Conservation (phyloP, 2,888 invertebrate genomes). For the Zhuqinia jingwanae region DNA sequence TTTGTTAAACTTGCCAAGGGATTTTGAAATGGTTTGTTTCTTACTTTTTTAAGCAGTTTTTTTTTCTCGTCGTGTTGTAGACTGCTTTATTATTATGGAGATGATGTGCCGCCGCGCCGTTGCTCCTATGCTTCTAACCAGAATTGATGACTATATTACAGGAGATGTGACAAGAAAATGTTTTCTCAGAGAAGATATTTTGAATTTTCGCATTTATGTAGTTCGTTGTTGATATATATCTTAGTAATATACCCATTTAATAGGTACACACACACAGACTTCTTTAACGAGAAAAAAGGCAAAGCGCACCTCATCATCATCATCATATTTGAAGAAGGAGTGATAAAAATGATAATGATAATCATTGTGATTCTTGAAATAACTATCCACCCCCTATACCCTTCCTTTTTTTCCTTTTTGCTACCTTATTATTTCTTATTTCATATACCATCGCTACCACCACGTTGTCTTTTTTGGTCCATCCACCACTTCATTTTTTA, state of each 20-base stretch:
- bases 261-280: background rate
- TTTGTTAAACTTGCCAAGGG: conserved; percentile 5
- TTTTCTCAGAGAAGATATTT: background rate
- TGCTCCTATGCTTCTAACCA: background rate
- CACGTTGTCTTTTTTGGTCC: background rate
- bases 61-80: conserved; percentile 14
- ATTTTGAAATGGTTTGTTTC: background rate
- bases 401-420: conserved; percentile 21
- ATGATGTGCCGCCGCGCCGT: conserved; percentile 47
- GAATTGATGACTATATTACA: conserved; percentile 70
- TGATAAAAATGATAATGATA: conserved; percentile 10
- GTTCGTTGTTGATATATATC: too few relatives aligned
- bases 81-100: conserved; percentile 41
- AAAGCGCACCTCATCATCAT: conserved; percentile 31
- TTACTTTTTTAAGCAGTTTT: background rate
- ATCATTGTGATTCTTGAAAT: conserved; percentile 27
- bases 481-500: background rate
- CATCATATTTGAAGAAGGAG: too few relatives aligned
- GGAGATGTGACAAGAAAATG: conserved; percentile 62
- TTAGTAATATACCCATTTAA: background rate
- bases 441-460: background rate
- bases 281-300: background rate
- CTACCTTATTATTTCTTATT: conserved; percentile 1
- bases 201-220: too few relatives aligned
- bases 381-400: background rate